Conservation (phyloP, 2,797 vertebrate species). For the Ctenopoma kingsleyae region DNA sequence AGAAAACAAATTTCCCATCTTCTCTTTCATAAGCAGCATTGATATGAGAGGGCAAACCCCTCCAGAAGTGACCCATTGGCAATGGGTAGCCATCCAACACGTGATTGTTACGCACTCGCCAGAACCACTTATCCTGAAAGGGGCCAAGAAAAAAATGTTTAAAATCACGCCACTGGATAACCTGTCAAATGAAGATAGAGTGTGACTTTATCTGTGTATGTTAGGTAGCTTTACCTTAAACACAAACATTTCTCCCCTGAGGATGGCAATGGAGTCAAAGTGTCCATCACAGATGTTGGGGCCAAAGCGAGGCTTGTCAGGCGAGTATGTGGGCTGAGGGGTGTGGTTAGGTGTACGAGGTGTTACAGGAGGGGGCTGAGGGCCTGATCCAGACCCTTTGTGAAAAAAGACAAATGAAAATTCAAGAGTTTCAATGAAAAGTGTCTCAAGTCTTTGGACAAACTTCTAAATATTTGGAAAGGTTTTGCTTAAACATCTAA, state of each 20-base stretch:
- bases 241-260: conserved; percentile 95
- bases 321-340: conserved; percentile 71
- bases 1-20: conserved; percentile 93
- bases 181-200: background rate
- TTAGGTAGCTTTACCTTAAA: conserved; percentile 87
- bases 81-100: conserved; percentile 93
- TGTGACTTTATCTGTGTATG: background rate
- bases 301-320: conserved; percentile 82
- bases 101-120: conserved; percentile 89
- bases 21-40: conserved; percentile 92
- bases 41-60: conserved; percentile 87
- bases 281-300: conserved; percentile 93
- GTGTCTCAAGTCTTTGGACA: too few relatives aligned
- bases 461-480: too few relatives aligned
- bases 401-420: conserved; percentile 4
- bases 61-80: conserved; percentile 94
- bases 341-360: conserved; percentile 63
- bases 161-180: background rate
- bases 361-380: conserved; percentile 74
- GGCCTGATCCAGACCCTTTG: conserved; percentile 75
- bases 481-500: background rate
- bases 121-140: conserved; percentile 93
- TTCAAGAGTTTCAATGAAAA: background rate
- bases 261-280: conserved; percentile 91
- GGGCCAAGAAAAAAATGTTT: background rate